phyloP scores from a whole-genome alignment of 2,888 invertebrate genomes.

The Clepsis dumicolana region DNA sequence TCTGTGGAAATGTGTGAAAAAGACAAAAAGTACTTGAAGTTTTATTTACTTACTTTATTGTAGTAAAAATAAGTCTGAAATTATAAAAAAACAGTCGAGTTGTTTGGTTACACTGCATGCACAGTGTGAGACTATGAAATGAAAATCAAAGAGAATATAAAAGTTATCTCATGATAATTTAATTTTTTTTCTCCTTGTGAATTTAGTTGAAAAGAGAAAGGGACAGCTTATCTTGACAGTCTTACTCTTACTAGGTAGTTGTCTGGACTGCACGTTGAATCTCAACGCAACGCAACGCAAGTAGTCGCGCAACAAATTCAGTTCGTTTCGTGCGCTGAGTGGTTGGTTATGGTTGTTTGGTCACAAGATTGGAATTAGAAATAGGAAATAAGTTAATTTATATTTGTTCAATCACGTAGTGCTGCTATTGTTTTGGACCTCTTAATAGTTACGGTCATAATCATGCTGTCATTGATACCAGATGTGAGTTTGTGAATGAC shows the following conservation, averaged over 20 bases:
- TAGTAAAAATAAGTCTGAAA: no score
- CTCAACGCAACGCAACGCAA: conserved; percentile 23
- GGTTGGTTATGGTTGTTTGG: conserved; percentile 45
- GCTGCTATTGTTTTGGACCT: conserved; percentile 48
- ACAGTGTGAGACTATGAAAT: no score
- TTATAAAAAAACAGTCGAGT: no score
- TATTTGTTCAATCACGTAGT: conserved; percentile 41
- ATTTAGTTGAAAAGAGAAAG: conserved; percentile 8
- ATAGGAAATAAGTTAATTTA: conserved; percentile 32
- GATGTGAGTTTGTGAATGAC: conserved; percentile 69
- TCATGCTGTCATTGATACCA: conserved; percentile 57
- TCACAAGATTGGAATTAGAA: conserved; percentile 42
- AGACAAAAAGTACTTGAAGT: background rate
- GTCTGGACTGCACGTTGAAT: background rate
- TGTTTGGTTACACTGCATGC: no score
- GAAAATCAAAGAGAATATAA: no score
- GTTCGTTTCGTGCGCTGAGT: conserved; percentile 31
- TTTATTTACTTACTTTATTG: no score
- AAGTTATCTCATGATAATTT: no score
- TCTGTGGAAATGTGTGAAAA: background rate
- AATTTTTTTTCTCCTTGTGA: background rate
- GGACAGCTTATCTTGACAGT: conserved; percentile 28
- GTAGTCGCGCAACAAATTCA: background rate
- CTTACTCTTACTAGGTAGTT: background rate
- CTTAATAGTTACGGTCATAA: conserved; percentile 46